phyloP scores from a whole-genome alignment of 1,140 invertebrate genomes.

The Drosophila erecta region DNA sequence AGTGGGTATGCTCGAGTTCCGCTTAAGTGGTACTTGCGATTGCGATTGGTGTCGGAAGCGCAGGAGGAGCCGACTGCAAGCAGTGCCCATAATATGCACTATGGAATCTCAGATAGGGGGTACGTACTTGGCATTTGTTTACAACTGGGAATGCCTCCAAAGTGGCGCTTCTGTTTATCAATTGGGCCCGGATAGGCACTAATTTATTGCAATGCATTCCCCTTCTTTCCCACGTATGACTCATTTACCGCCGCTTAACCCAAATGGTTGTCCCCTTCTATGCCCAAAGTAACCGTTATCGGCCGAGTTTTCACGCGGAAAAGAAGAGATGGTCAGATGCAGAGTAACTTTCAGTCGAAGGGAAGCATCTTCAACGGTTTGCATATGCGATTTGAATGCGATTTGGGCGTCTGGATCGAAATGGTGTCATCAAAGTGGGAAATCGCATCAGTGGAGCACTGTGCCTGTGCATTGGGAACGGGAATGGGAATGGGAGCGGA shows the following conservation, averaged over 20 bases:
- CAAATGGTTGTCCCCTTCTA: background rate
- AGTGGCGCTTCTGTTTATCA: background rate
- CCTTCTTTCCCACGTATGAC: background rate
- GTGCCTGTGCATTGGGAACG: slow-evolving; percentile 4
- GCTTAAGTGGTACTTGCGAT: slow-evolving; percentile 35
- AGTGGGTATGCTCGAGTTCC: slow-evolving; percentile 24
- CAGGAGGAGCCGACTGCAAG: slow-evolving; percentile 16
- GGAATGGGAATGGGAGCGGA: too few species aligned
- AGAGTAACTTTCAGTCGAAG: too few species aligned
- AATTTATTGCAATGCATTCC: background rate
- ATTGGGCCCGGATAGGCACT: background rate
- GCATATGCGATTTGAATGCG: too few species aligned
- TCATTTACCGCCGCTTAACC: slow-evolving; percentile 1
- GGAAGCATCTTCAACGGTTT: too few species aligned
- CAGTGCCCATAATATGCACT: slow-evolving; percentile 1
- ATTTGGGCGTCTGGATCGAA: too few species aligned
- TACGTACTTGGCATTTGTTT: slow-evolving; percentile 1
- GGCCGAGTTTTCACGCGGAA: background rate
- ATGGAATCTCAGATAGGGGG: background rate
- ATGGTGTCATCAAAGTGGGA: too few species aligned
- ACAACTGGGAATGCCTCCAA: background rate
- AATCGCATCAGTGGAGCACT: too few species aligned
- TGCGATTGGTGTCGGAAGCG: slow-evolving; percentile 2
- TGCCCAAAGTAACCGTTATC: background rate
- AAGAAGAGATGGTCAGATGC: too few species aligned